phyloP scores from a whole-genome alignment of 2,113 vertebrate genomes.

The Psilopogon haemacephalus region DNA sequence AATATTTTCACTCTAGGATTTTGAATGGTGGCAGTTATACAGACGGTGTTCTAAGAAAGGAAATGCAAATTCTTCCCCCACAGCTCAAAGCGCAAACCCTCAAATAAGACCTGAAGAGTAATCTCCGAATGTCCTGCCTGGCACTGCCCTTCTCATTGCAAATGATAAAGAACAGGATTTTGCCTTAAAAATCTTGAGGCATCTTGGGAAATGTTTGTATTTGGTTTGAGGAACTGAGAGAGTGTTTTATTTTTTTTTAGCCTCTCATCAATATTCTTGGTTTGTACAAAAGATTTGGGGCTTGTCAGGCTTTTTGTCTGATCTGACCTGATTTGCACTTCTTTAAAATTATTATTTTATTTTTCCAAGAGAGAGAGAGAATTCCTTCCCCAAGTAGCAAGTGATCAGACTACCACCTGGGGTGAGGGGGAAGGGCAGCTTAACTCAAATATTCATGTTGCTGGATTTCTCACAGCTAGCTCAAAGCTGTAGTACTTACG shows the following conservation, averaged over 20 bases:
- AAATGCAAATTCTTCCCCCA: background rate
- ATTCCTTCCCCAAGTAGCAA: background rate
- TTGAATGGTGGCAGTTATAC: background rate
- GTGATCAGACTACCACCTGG: background rate
- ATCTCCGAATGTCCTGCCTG: background rate
- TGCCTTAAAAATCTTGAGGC: background rate
- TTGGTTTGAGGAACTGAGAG: background rate
- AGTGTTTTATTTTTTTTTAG: background rate
- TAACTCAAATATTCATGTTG: background rate
- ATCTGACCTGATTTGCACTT: background rate
- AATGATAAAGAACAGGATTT: background rate
- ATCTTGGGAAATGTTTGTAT: background rate
- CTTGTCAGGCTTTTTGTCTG: background rate
- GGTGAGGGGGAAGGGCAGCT: no score
- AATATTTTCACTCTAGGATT: background rate
- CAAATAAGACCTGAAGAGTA: background rate
- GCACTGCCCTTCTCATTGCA: background rate
- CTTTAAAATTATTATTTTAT: background rate
- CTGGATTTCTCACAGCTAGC: background rate
- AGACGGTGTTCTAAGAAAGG: background rate
- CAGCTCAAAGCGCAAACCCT: background rate
- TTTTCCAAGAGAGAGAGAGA: background rate
- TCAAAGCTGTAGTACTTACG: fast-evolving
- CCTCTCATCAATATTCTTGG: background rate
- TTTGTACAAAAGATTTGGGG: background rate